Evolutionary conservation across 1,140 invertebrate species (phyloP), one percentile per base, ranked within the genome.

Genomic region (Sarcophaga bullata): DNA sequence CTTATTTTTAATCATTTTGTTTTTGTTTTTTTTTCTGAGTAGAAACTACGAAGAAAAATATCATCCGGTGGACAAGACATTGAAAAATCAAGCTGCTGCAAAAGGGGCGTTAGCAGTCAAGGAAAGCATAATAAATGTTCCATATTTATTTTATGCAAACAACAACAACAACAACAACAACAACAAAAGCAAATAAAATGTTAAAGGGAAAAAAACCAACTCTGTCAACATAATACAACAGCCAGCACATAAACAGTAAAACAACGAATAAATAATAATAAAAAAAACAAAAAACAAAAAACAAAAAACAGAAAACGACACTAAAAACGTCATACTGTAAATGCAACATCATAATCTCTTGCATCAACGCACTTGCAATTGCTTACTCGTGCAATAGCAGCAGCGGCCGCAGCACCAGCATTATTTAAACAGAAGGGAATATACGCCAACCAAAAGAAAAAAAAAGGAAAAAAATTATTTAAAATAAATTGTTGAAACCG

Each of bases 401-500:
- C 25, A 37, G 25, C 25, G 1, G 25, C 25, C 25, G 54, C 54
- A 15, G 54, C 62, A 37, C 19, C 62, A 68, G 19, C 62, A 9
- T 8, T n/a, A 15, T n/a, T 68, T 19, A 68, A 15, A 68, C 62
- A 68, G 25, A 37, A 37, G 25, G 25, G 25, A 37, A 37, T 37
- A 37, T 37, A 37, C 1, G n/a, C n/a, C n/a, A 37, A 37, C 25
- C 1, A 37, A 1, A 37, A 4, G 1, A 37, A 4, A 37, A 37
- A 37, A 37, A 68, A 19, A 19, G 15, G 19, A 25, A 68, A 68
- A 68, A 17, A 19, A 68, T 68, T 68, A 19, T 68, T 68, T 68
- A 68, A 37, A 68, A 68, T 68, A 17, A 68, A 68, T 68, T 68
- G 62, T 68, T 68, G n/a, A 68, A 68, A 68, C 62, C 17, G 25